Conservation (phyloP, 2,888 invertebrate species). For the Copidosoma aretas region DNA sequence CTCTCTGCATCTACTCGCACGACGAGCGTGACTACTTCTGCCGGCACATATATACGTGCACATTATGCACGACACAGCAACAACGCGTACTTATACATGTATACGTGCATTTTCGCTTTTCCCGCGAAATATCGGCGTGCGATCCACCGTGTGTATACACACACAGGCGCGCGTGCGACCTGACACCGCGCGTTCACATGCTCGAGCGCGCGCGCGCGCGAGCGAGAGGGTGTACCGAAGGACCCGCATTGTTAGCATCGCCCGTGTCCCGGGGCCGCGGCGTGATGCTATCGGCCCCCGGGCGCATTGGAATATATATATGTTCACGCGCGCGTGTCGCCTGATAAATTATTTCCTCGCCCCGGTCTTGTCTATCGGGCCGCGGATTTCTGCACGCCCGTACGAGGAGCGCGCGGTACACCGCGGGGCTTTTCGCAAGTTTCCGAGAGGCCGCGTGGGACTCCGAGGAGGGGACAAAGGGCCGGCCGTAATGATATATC, state of each 20-base stretch:
- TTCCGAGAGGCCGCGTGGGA: slow-evolving; percentile 8
- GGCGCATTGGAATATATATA: slow-evolving; percentile 31
- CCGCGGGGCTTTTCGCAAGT: slow-evolving; percentile 28
- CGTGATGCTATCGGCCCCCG: slow-evolving; percentile 29
- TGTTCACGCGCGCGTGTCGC: neutral
- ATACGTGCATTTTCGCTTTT: neutral
- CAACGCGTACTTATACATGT: neutral
- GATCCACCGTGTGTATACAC: neutral
- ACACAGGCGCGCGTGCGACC: no score
- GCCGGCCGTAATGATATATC: slow-evolving; percentile 9
- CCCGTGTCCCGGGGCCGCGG: slow-evolving; percentile 13
- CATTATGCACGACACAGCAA: neutral
- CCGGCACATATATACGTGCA: neutral
- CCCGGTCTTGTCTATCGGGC: neutral
- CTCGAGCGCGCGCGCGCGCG: neutral
- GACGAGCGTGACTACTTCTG: no score
- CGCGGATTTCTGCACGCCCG: slow-evolving; percentile 6
- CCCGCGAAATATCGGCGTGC: slow-evolving; percentile 16
- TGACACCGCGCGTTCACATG: no score
- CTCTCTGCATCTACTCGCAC: neutral
- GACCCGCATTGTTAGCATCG: slow-evolving; percentile 38
- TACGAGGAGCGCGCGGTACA: neutral
- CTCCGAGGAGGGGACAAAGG: neutral
- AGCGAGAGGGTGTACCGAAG: neutral
- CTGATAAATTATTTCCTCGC: slow-evolving; percentile 37